Evolutionary conservation across 2,888 invertebrate genomes (phyloP).

Genomic region (Proisotoma minuta): DNA sequence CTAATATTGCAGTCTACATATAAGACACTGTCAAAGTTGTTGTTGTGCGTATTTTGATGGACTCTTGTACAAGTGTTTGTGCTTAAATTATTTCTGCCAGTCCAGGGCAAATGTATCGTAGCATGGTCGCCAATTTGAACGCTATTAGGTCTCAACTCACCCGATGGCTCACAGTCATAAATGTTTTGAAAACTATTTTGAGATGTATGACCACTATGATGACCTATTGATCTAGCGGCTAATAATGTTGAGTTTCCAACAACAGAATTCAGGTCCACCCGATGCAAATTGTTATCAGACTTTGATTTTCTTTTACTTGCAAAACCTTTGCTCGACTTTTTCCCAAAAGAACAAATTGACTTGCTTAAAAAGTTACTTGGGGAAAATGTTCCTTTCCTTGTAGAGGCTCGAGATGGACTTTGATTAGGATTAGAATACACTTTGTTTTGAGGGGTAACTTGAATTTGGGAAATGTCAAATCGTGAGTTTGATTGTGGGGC

Average conservation of each 20-base stretch:
- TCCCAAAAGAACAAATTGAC: slow-evolving; percentile 41
- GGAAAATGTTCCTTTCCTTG: slow-evolving; percentile 14
- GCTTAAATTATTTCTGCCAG: slow-evolving; percentile 43
- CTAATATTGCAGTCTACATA: slow-evolving; percentile 40
- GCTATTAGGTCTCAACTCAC: slow-evolving; percentile 43
- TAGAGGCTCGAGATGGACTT: slow-evolving; percentile 30
- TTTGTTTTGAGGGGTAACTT: slow-evolving; percentile 43
- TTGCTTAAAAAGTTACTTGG: slow-evolving; percentile 37
- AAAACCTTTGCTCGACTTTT: slow-evolving; percentile 33
- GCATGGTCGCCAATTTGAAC: slow-evolving; percentile 47
- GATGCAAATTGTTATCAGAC: slow-evolving; percentile 48
- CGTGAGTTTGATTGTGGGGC: slow-evolving; percentile 30
- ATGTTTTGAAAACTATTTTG: slow-evolving; percentile 26
- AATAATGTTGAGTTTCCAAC: not conserved
- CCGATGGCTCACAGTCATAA: slow-evolving; percentile 19
- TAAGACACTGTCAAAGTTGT: slow-evolving; percentile 28
- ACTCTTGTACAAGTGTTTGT: slow-evolving; percentile 29
- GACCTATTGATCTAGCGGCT: not conserved
- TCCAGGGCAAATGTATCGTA: slow-evolving; percentile 46
- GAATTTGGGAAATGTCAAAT: slow-evolving; percentile 46
- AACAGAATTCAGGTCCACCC: slow-evolving; percentile 29
- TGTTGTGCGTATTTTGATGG: slow-evolving; percentile 42
- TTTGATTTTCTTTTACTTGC: slow-evolving; percentile 43
- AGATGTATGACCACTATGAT: slow-evolving; percentile 10
- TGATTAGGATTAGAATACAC: slow-evolving; percentile 44